phyloP scores from a whole-genome alignment of 2,888 invertebrate species.

The Diplazon laetatorius region DNA sequence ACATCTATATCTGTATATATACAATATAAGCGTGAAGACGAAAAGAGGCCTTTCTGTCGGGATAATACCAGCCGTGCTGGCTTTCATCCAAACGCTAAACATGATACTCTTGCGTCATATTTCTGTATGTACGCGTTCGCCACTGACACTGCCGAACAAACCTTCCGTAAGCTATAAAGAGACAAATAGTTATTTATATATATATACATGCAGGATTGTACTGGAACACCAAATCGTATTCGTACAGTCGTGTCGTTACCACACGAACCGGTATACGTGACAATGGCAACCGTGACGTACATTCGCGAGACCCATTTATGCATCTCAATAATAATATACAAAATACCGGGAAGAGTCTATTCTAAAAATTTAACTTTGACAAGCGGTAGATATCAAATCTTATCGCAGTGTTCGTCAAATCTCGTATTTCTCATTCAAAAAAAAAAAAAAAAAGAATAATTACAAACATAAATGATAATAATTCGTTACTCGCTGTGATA shows the following conservation, averaged over 20 bases:
- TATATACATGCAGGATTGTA: not conserved
- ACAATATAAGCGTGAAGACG: slow-evolving; percentile 27
- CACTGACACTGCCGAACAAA: slow-evolving; percentile 45
- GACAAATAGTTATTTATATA: slow-evolving; percentile 3
- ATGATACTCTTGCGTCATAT: slow-evolving; percentile 55
- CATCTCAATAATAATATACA: not conserved
- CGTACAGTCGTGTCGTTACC: slow-evolving; percentile 16
- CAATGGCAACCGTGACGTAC: slow-evolving; percentile 7
- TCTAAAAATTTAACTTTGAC: not conserved
- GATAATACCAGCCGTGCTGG: slow-evolving; percentile 60
- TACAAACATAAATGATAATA: no score
- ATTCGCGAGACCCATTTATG: not conserved
- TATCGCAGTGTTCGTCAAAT: not conserved
- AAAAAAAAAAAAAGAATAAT: no score
- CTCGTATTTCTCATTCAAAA: not conserved
- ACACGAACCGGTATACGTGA: not conserved
- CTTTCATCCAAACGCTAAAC: slow-evolving; percentile 61
- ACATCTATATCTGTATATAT: no score
- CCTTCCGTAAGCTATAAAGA: slow-evolving; percentile 33
- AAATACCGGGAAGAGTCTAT: not conserved
- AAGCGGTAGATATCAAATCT: not conserved
- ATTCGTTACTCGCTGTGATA: no score
- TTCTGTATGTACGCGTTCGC: slow-evolving; percentile 22
- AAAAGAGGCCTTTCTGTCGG: slow-evolving; percentile 42
- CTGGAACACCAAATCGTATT: slow-evolving; percentile 38